A percentile compares a stretch with the other conserved stretches of the same genome.
Conservation (phyloP, 35 echinoderm and acorn worm species). For the Patiria miniata region DNA sequence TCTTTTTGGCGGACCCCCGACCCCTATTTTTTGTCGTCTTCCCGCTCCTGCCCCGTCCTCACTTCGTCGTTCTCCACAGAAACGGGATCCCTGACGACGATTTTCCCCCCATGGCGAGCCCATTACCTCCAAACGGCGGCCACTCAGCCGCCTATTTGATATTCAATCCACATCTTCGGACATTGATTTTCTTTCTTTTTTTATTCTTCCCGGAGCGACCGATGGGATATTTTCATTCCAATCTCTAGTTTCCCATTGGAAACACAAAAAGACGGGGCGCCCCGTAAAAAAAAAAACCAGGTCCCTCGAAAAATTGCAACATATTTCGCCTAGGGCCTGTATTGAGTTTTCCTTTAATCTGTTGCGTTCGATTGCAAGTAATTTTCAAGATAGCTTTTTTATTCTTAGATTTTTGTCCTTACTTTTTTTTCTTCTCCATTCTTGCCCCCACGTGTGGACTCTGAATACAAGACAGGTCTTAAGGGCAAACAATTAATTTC, state of each 20-base stretch:
- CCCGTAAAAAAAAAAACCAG: neutral
- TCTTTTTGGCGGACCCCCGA: no score
- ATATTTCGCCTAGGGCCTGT: neutral
- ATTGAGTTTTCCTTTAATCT: neutral
- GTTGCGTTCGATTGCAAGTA: neutral
- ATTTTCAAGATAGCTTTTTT: neutral
- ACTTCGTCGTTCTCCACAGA: no score
- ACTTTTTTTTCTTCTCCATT: no score
- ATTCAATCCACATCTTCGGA: slow-evolving; percentile 1
- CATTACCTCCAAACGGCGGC: slow-evolving; percentile 2
- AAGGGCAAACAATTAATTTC: slow-evolving; percentile 24
- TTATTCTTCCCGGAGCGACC: neutral
- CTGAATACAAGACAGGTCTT: neutral
- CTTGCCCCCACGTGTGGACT: no score
- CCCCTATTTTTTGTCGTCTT: no score
- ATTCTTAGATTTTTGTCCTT: no score
- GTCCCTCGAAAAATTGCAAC: slow-evolving; percentile 19
- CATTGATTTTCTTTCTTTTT: neutral
- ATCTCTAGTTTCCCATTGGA: slow-evolving; percentile 5
- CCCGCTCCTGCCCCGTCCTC: no score
- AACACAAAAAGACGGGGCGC: neutral
- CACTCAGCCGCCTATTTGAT: slow-evolving; percentile 6
- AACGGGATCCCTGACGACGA: no score
- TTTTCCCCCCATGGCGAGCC: neutral
- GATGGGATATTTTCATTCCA: neutral